Base-by-base conservation (phyloP, 2,113 vertebrate genomes). In the Archocentrus centrarchus region DNA sequence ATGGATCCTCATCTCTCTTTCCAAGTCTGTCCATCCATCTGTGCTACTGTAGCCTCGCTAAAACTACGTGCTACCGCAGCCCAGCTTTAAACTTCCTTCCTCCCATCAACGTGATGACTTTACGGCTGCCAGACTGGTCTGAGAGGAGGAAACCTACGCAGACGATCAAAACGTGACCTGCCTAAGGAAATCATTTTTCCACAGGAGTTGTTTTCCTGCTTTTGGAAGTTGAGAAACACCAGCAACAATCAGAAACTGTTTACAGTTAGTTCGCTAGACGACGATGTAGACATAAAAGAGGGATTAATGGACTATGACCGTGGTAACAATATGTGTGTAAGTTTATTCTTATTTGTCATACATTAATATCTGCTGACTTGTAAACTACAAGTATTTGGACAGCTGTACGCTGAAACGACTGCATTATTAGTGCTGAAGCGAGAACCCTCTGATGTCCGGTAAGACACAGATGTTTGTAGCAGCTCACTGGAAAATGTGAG, bases 41-140 rank as follows among this genome's bases (percentile, higher is more conserved):
- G 11, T 4, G 35, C 63, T 32, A 20, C 68, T 55, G 77, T 22
- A 6, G 75, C 61, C 55, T 47, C 11, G 47, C 58, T 64, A 68
- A 88, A 88, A 77, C 76, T 47, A 41, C 30, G 32, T n/a, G 32
- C 81, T 80, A 15, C 7, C 3, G 75, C 62, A 64, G 75, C 30
- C 14, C 47, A 50, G 76, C 64, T 70, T 86, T 78, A 66, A 81
- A 82, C 64, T 87, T 88, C 83, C 90, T 79, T 81, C 87, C 90
- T 87, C 63, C 79, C 63, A 27, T 76, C 66, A 53, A 50, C 59
- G 44, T 60, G 75, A 75, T 30, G 73, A 75, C 82, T 89, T 88
- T 83, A 73, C 80, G 77, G 83, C 13, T 76, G 85, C 66, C 83
- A 88, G 60, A 70, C 70, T 32, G 66, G 79, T 53, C 66, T 13